A percentile compares a stretch with the other conserved stretches of the same genome.
These are phyloP conservation scores for Podarcis raffonei DNA, from an alignment of 2,113 vertebrate species.

Conservation along the genomic window DNA sequence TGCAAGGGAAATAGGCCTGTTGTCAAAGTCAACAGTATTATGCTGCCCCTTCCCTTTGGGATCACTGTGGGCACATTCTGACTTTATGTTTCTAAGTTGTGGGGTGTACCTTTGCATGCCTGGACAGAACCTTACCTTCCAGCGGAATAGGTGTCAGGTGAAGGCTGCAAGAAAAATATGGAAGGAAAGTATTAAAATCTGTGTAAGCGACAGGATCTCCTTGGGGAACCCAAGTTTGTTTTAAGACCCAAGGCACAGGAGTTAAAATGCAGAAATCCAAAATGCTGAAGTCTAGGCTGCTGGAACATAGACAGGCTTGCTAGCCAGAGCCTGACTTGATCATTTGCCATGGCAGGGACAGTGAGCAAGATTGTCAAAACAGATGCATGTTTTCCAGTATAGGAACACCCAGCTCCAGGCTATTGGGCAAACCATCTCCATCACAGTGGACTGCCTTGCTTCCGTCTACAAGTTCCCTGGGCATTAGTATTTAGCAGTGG, in stretches of 20 bases:
- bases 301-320: too few species aligned
- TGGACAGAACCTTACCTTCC: conserved; percentile 1
- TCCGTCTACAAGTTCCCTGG: neutral
- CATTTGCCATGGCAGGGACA: too few species aligned
- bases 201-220: neutral
- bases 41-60: too few species aligned
- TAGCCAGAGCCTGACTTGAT: too few species aligned
- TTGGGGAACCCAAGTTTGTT: neutral
- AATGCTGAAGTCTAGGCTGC: neutral
- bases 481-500: neutral
- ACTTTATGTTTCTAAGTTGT: too few species aligned
- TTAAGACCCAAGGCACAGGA: neutral
- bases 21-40: neutral
- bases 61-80: too few species aligned
- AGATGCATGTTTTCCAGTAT: too few species aligned
- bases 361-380: too few species aligned
- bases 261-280: neutral
- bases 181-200: neutral
- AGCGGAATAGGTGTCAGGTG: neutral
- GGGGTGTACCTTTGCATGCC: too few species aligned
- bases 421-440: too few species aligned
- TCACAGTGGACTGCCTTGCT: too few species aligned
- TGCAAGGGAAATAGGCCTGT: neutral
- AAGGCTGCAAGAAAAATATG: neutral
- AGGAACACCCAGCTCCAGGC: too few species aligned